Percentiles rank a stretch among this genome's conserved stretches.
Evolutionary conservation across 2,113 vertebrate genomes (phyloP).

Genomic region (Macrotus californicus): DNA sequence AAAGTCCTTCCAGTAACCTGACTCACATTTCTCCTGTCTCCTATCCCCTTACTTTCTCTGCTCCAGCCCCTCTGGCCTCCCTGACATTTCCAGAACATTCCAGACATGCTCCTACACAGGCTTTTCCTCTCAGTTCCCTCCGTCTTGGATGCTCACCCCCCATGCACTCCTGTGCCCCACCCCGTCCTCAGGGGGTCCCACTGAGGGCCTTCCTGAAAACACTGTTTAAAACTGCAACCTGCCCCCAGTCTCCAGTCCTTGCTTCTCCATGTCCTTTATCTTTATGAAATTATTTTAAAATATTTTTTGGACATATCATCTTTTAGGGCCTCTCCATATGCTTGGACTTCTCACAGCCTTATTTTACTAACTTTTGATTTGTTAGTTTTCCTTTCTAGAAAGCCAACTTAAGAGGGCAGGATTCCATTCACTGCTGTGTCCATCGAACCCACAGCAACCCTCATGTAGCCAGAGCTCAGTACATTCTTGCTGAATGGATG

Average conservation of each 20-base stretch:
- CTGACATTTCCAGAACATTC: not conserved
- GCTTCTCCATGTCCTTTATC: no score
- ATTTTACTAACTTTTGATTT: not conserved
- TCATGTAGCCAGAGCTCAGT: fast-evolving
- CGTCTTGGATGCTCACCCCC: not conserved
- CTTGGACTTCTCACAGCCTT: not conserved
- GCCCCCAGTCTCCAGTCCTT: not conserved
- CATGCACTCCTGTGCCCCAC: not conserved
- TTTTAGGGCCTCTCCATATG: not conserved
- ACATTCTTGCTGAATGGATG: not conserved
- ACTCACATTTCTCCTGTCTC: not conserved
- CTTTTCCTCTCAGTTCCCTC: not conserved
- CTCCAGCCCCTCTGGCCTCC: not conserved
- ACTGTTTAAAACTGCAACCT: not conserved
- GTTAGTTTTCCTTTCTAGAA: not conserved
- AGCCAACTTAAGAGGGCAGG: not conserved
- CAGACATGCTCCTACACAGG: not conserved
- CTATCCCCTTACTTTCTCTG: not conserved
- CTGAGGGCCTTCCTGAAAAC: not conserved
- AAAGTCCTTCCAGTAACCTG: not conserved
- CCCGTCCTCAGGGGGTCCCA: not conserved
- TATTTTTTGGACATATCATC: not conserved
- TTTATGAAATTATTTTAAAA: not conserved
- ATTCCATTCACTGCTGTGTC: not conserved
- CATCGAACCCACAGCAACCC: no score